These are phyloP conservation scores for Mimumesa dahlbomi DNA, from an alignment of 2,888 invertebrate species.

Conservation along the genomic window DNA sequence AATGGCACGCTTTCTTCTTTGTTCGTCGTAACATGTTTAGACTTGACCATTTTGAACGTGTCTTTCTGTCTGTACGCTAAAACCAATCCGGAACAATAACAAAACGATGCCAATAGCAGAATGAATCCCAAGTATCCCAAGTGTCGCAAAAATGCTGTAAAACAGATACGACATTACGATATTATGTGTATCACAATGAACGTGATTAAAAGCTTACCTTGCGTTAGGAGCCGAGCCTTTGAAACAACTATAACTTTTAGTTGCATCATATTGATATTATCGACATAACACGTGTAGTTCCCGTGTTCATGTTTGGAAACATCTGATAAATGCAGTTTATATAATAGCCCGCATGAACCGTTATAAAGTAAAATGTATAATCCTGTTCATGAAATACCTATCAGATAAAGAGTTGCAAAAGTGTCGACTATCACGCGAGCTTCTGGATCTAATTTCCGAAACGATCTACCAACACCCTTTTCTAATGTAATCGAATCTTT, in stretches of 20 bases:
- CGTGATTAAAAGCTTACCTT: conserved; percentile 76
- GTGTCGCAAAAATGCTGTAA: conserved; percentile 82
- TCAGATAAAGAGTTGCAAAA: conserved; percentile 82
- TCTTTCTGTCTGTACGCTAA: conserved; percentile 81
- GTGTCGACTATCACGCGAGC: conserved; percentile 82
- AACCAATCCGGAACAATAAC: conserved; percentile 83
- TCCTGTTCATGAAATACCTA: conserved; percentile 60
- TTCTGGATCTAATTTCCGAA: conserved; percentile 76
- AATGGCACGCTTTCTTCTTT: conserved; percentile 15
- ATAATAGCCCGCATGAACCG: background rate
- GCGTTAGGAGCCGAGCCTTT: conserved; percentile 81
- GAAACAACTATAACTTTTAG: conserved; percentile 81
- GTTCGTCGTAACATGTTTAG: background rate
- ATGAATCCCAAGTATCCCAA: conserved; percentile 83
- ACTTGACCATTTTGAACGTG: conserved; percentile 70
- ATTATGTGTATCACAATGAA: too few species aligned
- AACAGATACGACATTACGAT: background rate
- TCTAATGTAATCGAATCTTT: conserved; percentile 81
- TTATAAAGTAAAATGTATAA: background rate
- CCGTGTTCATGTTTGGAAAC: conserved; percentile 85
- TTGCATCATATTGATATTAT: conserved; percentile 83
- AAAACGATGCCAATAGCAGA: conserved; percentile 82
- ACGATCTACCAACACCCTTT: conserved; percentile 74
- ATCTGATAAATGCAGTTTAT: conserved; percentile 74
- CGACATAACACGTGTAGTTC: conserved; percentile 86